Evolutionary conservation across 2,888 invertebrate genomes (phyloP), one percentile per base, ranked within the genome.

Genomic region (Automeris io): DNA sequence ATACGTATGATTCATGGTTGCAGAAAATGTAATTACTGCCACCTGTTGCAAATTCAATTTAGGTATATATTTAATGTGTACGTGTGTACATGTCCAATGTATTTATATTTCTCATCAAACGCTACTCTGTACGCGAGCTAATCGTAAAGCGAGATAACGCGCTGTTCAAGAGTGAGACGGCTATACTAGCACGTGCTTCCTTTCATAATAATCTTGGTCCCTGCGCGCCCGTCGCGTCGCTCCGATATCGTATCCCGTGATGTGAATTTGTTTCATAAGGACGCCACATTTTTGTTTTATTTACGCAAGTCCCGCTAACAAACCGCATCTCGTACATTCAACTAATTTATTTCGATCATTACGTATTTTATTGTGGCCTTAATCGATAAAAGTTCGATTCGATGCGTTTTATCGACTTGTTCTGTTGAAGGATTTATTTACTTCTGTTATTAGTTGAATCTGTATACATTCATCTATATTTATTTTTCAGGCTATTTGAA

Each of bases 121-220:
- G 5, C 5, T 39, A 29, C 33, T 39, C 39, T 39, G 29, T 39
- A 21, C 22, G 29, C 16, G 11, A 26, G 26, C 29, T 3, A 34
- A 33, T 8, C 12, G 18, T 18, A 18, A 3, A 35, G 38, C 47
- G 66, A 53, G 67, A 72, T 36, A 41, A 43, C 51, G 59, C 59
- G 42, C 48, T 52, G 45, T 16, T 61, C 29, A 32, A 39, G 63
- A 79, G 56, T 42, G 65, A 53, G 74, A 75, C 29, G 42, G 51
- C 39, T 35, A 51, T 58, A 70, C 49, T 60, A 79, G 79, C 85
- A 85, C 85, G 85, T 85, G 85, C 77, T 74, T 73, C 73, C 70
- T 80, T 73, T 76, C 73, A 69, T 77, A 70, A 70, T 79, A 68
- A 68, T 75, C 73, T 77, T 74, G 66, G 61, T 80, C 75, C 69